Evolutionary conservation across 2,888 invertebrate genomes (phyloP), one percentile per base, ranked within the genome.

Genomic region (Eurytoma adleriae): DNA sequence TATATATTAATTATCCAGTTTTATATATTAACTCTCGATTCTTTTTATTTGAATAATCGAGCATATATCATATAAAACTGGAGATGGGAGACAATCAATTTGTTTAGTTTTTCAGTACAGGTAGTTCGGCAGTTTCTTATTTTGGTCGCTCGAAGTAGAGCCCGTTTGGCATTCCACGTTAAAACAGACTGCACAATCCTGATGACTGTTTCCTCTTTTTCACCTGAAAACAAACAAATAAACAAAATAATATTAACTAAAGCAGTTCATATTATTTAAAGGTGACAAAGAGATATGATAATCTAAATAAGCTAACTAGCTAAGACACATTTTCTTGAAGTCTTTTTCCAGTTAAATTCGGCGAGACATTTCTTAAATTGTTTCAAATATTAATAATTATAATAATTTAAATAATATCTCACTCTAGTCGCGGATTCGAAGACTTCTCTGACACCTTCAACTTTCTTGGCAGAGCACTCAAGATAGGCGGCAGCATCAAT

Each of bases 371-470:
- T 24, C 24, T 24, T 24, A 24, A 24, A 24, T 2, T 24, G 2
- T 24, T 24, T 24, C 24, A 24, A 24, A 24, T 24, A 24, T 24
- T 24, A 24, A 24, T 24, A 24, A 24, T 24, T 24, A 24, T 24
- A 24, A 24, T 24, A 54, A 4, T 54, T 59, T 59, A 24, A 74
- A 67, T 40, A 30, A n/a, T 48, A 3, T 54, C 40, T n/a, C 83
- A 99, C 99, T 90, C 97, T 94, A 85, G 99, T 98, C 89, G 99
- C 99, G 88, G 98, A 99, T 94, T 99, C 99, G 92, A 99, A 99
- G 86, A 99, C 99, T 93, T 99, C 99, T 87, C 98, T 94, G 81
- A 99, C 98, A 88, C 99, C 99, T 91, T 99, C 99, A 94, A 99
- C 99, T 92, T 98, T 99, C 92, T 99, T 99, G 89, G 99, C 99